Evolutionary conservation across 2,888 invertebrate species (phyloP), one percentile per base, ranked within the genome.

Genomic region (Nemoura dubitans): DNA sequence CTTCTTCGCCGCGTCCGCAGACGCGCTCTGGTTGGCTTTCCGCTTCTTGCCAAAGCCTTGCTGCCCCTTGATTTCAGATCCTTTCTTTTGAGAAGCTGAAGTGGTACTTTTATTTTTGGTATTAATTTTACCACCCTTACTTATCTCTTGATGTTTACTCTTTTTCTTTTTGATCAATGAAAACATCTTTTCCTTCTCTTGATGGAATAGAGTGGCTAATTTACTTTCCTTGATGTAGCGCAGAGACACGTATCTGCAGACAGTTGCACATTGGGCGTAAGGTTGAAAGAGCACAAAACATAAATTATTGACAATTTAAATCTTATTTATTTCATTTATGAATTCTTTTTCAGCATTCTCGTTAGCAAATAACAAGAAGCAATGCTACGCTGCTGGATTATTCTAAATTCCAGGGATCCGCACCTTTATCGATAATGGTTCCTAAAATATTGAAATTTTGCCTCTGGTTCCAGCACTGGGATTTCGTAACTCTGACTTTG

Each of bases 181-280:
- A 16, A 87, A 59, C 88, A 89, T 88, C 84, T 88, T 89, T n/a
- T 89, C 87, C 83, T 88, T 89, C 83, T 89, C 89, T 80, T 87
- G 86, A 59, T 88, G 86, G 78, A 89, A 88, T 43, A 89, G 85
- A 5, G 86, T 82, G 42, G 86, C 87, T 36, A 88, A 83, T n/a
- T 87, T 87, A 29, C 89, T 88, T 27, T 88, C 86, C 5, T 87
- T 87, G 25, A 87, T 86, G 87, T 83, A 88, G 10, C 84, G 87
- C 83, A 84, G 86, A 10, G 88, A 88, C 59, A 88, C 87, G 86
- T 87, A 89, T 86, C 89, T 89, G 83, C 3, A 25, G 25, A 76
- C 3, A 76, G 5, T 21, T n/a, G n/a, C n/a, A n/a, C n/a, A n/a
- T n/a, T n/a, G n/a, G n/a, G n/a, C n/a, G n/a, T n/a, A n/a, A n/a